phyloP scores from a whole-genome alignment of 2,797 vertebrate species.

The Capromys pilorides region DNA sequence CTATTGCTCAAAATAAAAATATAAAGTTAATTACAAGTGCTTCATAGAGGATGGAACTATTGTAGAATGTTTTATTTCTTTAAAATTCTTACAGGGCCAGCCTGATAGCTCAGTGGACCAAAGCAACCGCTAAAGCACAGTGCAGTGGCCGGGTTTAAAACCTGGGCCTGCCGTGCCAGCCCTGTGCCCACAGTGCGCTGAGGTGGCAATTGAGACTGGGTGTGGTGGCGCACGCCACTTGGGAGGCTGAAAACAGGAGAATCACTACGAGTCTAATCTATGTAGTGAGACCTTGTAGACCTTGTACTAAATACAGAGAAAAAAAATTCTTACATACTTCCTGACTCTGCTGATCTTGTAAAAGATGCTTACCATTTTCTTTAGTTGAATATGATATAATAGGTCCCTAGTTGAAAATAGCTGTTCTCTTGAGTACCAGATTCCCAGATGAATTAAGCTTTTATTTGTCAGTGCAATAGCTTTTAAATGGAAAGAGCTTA shows the following conservation, averaged over 20 bases:
- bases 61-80: background rate
- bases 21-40: background rate
- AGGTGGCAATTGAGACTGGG: no score
- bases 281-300: no score
- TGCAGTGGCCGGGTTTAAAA: no score
- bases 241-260: no score
- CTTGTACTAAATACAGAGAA: no score
- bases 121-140: no score
- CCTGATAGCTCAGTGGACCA: no score
- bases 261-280: no score
- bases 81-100: background rate
- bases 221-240: no score
- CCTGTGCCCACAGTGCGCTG: no score
- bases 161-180: no score
- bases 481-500: constrained; percentile 56
- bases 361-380: background rate
- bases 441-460: background rate
- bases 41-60: constrained; percentile 9
- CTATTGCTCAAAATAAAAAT: constrained; percentile 7
- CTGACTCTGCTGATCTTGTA: background rate
- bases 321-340: no score
- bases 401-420: constrained; percentile 11
- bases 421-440: background rate
- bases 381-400: background rate
- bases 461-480: background rate